Percentiles rank a stretch among this genome's conserved stretches.
Evolutionary conservation across 2,888 invertebrate genomes (phyloP).

Genomic region (Anarsia innoxiella): DNA sequence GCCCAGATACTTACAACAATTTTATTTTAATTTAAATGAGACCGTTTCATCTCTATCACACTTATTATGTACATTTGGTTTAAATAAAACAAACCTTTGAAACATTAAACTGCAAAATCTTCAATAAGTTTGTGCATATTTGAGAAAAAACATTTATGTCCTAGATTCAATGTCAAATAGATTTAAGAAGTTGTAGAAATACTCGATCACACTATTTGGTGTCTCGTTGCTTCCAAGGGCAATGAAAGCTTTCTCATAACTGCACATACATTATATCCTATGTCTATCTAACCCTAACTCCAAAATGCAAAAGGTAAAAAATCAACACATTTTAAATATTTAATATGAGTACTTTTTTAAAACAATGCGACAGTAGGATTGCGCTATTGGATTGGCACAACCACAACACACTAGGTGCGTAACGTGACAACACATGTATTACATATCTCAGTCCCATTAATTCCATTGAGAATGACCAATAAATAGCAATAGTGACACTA

Average conservation of each 20-base stretch:
- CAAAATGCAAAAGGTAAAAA: constrained; percentile 57
- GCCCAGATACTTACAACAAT: constrained; percentile 61
- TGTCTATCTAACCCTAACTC: constrained; percentile 42
- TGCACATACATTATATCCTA: constrained; percentile 38
- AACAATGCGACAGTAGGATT: no score
- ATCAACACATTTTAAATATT: constrained; percentile 32
- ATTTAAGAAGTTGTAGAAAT: constrained; percentile 46
- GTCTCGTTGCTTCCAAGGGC: constrained; percentile 41
- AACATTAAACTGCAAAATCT: constrained; percentile 62
- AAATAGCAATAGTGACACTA: no score
- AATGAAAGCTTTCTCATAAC: constrained; percentile 32
- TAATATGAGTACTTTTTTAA: no score
- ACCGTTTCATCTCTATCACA: constrained; percentile 75
- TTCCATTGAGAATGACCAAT: no score
- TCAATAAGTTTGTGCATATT: constrained; percentile 72
- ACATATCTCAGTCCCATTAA: no score
- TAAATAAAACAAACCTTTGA: constrained; percentile 71
- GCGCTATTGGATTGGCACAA: no score
- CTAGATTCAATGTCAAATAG: constrained; percentile 49
- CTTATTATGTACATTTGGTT: constrained; percentile 74
- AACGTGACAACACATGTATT: no score
- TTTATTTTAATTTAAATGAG: constrained; percentile 75
- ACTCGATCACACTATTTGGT: constrained; percentile 56
- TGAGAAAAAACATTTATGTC: constrained; percentile 61
- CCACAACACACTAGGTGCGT: no score